Evolutionary conservation across 2,888 invertebrate genomes (phyloP), one percentile per base, ranked within the genome.

Genomic region (Plagodis pulveraria): DNA sequence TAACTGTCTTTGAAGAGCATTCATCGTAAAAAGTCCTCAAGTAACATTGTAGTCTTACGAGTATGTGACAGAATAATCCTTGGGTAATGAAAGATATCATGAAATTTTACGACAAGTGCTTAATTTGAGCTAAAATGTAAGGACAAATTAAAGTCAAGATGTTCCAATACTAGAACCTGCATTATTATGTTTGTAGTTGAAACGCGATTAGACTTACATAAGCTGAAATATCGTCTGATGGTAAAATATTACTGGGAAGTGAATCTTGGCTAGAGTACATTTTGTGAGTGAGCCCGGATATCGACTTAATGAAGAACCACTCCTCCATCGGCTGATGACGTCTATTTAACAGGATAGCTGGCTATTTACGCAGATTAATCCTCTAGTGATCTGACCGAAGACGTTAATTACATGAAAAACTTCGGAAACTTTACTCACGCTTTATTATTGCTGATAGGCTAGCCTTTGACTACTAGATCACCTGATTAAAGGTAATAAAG

Each of bases 221-320:
- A 45, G 52, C 56, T 47, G 32, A 45, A 47, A 12, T 8, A 40
- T 43, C 50, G 11, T 56, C 48, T 34, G 42, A 45, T 38, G 50
- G 45, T 48, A 60, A 63, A 65, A 56, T 60, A 57, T 59, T 43
- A 49, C 53, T 40, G 61, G 65, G 68, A 67, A 71, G 70, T 72
- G 74, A 77, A 77, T 77, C 74, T 75, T 67, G 65, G 69, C 63
- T 67, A 71, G 68, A 69, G 71, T 71, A 70, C 76, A 75, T 76
- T 78, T 76, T 65, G 61, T 40, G 46, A 40, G 45, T 12, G 52
- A 45, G 36, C 6, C 56, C 48, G 48, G 81, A 78, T 83, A 82
- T 83, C 78, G 83, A 76, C 76, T 77, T 84, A 84, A 85, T 83
- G 81, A 85, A 84, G 81, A 62, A 81, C 77, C 80, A 80, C 78